Evolutionary conservation across 1,140 invertebrate genomes (phyloP), one percentile per base, ranked within the genome.

Genomic region (Panagrolaimus sp.): DNA sequence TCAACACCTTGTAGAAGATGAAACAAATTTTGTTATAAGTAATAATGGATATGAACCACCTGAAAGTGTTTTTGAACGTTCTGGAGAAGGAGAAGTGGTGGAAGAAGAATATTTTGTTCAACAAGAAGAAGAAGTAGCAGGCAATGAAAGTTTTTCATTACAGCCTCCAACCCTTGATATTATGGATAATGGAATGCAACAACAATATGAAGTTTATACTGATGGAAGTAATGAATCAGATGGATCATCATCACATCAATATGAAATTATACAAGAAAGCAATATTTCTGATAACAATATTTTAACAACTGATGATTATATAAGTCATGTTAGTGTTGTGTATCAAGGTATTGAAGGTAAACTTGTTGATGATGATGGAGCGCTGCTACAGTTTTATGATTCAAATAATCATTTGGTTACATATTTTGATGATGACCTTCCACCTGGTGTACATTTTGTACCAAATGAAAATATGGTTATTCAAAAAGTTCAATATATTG

Each of bases 291-390:
- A 25, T 20, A 9, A 20, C 1, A 27, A 11, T 8, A 20, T 11
- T 20, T 5, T 27, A 13, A 20, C 9, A 3, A 20, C 13, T 16
- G 51, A 57, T 1, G 51, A 57, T 3, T 20, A 11, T 57, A 9
- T 57, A 11, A 57, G 20, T 27, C 9, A 25, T 1, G 51, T 14
- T 8, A 27, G 20, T 9, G 31, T 57, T 20, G 51, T 57, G 8
- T 57, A 57, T 57, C 51, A 57, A 16, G 51, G 51, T 20, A 16
- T 57, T 57, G 51, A 57, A 57, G 51, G 51, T 27, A 20, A 27
- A 20, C 51, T 57, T 13, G 20, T 57, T 27, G 51, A 57, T 57
- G 20, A 57, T 13, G 11, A 25, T 20, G 51, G 27, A 25, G 51
- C 20, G 0, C n/a, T 27, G 11, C 20, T 57, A 8, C 51, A 57